Base-by-base conservation (phyloP, 2,797 vertebrate genomes). In the Pyrrhura leucotis region DNA sequence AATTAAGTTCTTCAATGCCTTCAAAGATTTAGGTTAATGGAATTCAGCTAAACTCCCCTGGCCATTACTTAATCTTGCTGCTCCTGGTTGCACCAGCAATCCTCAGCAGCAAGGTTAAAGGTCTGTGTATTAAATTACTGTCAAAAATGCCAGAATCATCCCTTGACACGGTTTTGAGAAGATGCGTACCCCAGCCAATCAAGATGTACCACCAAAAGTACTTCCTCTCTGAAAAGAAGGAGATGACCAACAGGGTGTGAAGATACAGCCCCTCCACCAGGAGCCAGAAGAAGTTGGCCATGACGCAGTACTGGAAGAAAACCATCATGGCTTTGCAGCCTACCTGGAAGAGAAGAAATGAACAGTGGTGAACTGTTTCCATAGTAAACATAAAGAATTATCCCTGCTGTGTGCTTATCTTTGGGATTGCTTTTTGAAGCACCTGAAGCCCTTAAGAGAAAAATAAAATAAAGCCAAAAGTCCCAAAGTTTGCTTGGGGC, bases 261-360 rank as follows among this genome's bases (percentile, higher is more conserved):
- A 99, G 99, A 95, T 99, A 99, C 77, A 99, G 95, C 9, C 99
- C 99, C 85, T 99, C 99, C 54, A 99, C 99, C 95, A 99, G 98
- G 67, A 99, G 98, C 99, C 99, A 99, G 98, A 99, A 99, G 98
- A 99, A 99, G 97, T 99, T 99, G 94, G 99, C 99, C 99, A 99
- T 99, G 89, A 99, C 97, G 18, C 99, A 99, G 78, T 99, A 99
- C 82, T 99, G 99, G 97, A 99, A 99, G 95, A 99, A 99, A 81
- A 99, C 98, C 82, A 99, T 98, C 12, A 98, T 98, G 7, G 98
- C 99, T 97, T 99, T 99, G 97, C 99, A 99, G 95, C 99, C 98
- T 67, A 98, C 98, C 99, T 99, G 97, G n/a, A 93, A 97, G 83
- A 81, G 82, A 91, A 96, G 59, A 93, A 62, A 85, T 0, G 5